These are phyloP conservation scores for Tachuris rubrigastra DNA, from an alignment of 2,113 vertebrate species.

Conservation along the genomic window DNA sequence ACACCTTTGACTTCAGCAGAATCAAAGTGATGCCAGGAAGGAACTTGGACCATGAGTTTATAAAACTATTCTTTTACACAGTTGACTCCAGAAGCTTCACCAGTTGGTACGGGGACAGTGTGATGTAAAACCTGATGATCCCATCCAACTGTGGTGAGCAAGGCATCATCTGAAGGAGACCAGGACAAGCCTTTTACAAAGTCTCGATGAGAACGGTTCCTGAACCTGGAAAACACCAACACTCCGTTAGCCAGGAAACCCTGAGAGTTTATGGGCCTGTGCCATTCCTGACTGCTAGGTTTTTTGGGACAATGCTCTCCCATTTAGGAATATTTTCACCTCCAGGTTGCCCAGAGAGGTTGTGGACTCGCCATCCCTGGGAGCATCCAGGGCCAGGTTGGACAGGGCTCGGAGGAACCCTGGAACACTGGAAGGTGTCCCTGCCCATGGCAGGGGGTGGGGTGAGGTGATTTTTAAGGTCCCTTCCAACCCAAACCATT, in stretches of 20 bases:
- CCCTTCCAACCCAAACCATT: background rate
- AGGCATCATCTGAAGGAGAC: conserved; percentile 81
- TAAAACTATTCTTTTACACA: conserved; percentile 70
- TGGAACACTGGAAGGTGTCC: background rate
- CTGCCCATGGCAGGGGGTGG: background rate
- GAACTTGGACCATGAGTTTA: conserved; percentile 16
- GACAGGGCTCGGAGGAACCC: background rate
- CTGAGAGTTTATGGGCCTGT: rapidly evolving
- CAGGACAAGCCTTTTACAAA: conserved; percentile 89
- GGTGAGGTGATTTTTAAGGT: background rate
- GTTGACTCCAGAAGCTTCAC: conserved; percentile 53
- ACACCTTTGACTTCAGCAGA: conserved; percentile 26
- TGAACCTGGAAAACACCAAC: conserved; percentile 74
- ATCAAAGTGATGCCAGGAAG: conserved; percentile 29
- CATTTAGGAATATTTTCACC: background rate
- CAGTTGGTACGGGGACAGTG: conserved; percentile 63
- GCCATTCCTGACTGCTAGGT: background rate
- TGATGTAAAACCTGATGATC: conserved; percentile 96
- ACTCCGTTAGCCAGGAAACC: background rate
- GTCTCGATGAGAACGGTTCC: conserved; percentile 85
- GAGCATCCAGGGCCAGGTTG: background rate
- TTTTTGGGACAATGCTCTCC: background rate
- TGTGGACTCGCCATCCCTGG: background rate
- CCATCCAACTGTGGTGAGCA: conserved; percentile 92
- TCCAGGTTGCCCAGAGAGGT: background rate